These are phyloP conservation scores for Tinea trinotella DNA, from an alignment of 2,888 invertebrate species.

Conservation along the genomic window DNA sequence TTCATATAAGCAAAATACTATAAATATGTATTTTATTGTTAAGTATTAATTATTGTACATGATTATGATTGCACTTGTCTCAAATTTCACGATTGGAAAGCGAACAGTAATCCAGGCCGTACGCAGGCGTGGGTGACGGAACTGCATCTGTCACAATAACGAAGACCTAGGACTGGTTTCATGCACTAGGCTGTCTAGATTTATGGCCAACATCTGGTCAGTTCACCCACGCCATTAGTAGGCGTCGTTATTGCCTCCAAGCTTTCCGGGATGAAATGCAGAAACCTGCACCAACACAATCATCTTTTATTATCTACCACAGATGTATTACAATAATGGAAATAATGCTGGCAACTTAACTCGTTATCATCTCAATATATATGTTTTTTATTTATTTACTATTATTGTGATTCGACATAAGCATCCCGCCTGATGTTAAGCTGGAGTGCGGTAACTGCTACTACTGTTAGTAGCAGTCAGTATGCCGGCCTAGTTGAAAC, in stretches of 20 bases:
- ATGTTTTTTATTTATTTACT: too few relatives aligned
- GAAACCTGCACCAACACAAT: conserved; percentile 1
- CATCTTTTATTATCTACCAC: conserved; percentile 1
- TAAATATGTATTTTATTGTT: too few relatives aligned
- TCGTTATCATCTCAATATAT: too few relatives aligned
- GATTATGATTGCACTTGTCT: background rate
- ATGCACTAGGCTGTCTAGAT: conserved; percentile 21
- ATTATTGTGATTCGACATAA: too few relatives aligned
- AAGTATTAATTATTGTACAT: background rate
- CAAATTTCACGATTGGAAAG: conserved; percentile 3
- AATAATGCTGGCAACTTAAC: too few relatives aligned
- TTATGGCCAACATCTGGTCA: conserved; percentile 23
- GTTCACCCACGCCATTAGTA: conserved; percentile 29
- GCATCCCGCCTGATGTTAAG: too few relatives aligned
- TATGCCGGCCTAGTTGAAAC: too few relatives aligned
- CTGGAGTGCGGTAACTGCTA: too few relatives aligned
- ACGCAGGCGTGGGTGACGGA: conserved; percentile 30
- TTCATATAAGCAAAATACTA: background rate
- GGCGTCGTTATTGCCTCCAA: conserved; percentile 31
- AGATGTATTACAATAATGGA: too few relatives aligned
- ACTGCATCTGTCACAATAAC: conserved; percentile 20
- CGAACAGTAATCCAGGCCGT: conserved; percentile 6
- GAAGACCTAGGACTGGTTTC: conserved; percentile 29
- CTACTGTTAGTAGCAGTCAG: too few relatives aligned
- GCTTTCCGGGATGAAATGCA: conserved; percentile 24